Evolutionary conservation across 2,113 vertebrate genomes (phyloP).

Genomic region (Mus spicilegus): DNA sequence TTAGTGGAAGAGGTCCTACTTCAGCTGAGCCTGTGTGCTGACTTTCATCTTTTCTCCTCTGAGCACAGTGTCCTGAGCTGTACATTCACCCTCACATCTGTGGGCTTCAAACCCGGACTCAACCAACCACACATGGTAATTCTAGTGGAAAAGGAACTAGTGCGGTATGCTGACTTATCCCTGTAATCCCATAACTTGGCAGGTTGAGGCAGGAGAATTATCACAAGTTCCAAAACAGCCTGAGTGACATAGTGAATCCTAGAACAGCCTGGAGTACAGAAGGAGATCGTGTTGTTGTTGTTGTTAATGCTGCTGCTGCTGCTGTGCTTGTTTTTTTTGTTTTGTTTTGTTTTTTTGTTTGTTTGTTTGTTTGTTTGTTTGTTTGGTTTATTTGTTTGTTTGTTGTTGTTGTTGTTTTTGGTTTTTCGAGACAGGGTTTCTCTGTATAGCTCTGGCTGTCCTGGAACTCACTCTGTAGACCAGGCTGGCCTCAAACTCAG

Average conservation of each 20-base stretch:
- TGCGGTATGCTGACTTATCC: neutral
- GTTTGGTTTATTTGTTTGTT: too few species aligned
- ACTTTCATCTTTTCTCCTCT: neutral
- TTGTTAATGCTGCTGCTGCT: too few species aligned
- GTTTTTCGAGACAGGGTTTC: too few species aligned
- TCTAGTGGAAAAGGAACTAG: neutral
- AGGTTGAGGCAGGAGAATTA: neutral
- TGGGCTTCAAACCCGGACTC: neutral
- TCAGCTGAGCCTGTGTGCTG: neutral
- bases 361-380: too few species aligned
- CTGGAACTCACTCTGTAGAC: too few species aligned
- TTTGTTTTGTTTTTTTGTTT: too few species aligned
- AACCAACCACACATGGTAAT: neutral
- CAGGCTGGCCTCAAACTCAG: too few species aligned
- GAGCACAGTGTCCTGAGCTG: neutral
- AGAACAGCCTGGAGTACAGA: neutral
- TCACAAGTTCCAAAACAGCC: neutral
- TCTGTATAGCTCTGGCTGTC: too few species aligned
- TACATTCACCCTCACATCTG: neutral
- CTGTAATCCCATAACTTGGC: neutral
- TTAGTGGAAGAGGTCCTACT: neutral
- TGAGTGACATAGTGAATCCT: neutral
- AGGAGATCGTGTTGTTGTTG: neutral
- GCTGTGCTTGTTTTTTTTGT: too few species aligned
- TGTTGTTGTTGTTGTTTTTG: too few species aligned